phyloP scores from a whole-genome alignment of 2,888 invertebrate genomes.

The Salticus scenicus region DNA sequence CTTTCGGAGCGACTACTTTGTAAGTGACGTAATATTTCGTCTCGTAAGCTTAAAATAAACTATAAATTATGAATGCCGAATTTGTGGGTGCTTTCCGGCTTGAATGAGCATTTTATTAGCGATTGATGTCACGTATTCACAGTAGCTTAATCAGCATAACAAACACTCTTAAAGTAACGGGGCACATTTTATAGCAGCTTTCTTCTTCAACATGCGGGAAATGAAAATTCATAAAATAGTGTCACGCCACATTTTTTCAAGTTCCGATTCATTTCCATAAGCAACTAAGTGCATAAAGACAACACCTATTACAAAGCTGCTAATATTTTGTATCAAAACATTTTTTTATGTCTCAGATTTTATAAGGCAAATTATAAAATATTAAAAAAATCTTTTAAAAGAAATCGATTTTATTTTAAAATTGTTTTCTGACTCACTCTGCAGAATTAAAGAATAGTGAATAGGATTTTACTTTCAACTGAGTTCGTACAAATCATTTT shows the following conservation, averaged over 20 bases:
- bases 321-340: slow-evolving; percentile 53
- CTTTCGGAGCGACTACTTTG: slow-evolving; percentile 28
- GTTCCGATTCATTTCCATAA: slow-evolving; percentile 66
- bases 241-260: slow-evolving; percentile 63
- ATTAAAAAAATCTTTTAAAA: no score
- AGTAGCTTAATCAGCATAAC: slow-evolving; percentile 69
- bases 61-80: slow-evolving; percentile 61
- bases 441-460: no score
- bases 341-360: no score
- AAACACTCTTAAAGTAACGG: slow-evolving; percentile 46
- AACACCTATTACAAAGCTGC: slow-evolving; percentile 55
- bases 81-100: slow-evolving; percentile 61
- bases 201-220: slow-evolving; percentile 30
- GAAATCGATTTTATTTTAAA: no score
- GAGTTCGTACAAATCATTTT: no score
- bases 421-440: no score
- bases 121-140: slow-evolving; percentile 62
- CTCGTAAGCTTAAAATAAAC: slow-evolving; percentile 61
- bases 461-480: no score
- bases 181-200: slow-evolving; percentile 62
- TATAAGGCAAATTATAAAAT: no score
- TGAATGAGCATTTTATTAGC: slow-evolving; percentile 62
- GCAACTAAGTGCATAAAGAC: slow-evolving; percentile 60
- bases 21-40: slow-evolving; percentile 61
- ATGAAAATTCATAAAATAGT: slow-evolving; percentile 25